Percentiles rank a stretch among this genome's conserved stretches.
phyloP scores from a whole-genome alignment of 2,113 vertebrate genomes.

The Atractosteus spatula region DNA sequence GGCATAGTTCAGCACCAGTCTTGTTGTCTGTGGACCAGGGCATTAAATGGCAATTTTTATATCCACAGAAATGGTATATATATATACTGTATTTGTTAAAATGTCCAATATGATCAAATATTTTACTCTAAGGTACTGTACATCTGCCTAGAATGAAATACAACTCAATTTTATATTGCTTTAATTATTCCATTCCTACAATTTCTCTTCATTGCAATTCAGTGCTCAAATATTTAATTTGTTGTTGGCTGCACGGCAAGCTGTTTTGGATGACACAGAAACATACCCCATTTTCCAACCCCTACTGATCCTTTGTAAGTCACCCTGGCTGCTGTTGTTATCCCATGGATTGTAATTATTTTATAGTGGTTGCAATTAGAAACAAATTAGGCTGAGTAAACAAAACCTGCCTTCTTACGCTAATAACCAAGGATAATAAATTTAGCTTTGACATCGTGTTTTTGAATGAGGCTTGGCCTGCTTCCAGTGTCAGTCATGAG shows the following conservation, averaged over 20 bases:
- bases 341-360: constrained; percentile 96
- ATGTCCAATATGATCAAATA: neutral
- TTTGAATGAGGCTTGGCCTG: constrained; percentile 87
- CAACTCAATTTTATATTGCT: constrained; percentile 4
- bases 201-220: constrained; percentile 11
- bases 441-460: constrained; percentile 84
- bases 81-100: constrained; percentile 2
- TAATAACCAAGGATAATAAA: constrained; percentile 92
- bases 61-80: constrained; percentile 20
- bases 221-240: constrained; percentile 12
- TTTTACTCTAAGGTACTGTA: constrained; percentile 1
- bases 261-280: constrained; percentile 62
- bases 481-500: constrained; percentile 83
- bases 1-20: constrained; percentile 48
- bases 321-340: constrained; percentile 78
- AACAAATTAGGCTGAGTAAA: constrained; percentile 95
- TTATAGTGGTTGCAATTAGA: constrained; percentile 92
- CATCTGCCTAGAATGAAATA: neutral
- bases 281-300: constrained; percentile 76
- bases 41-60: constrained; percentile 27
- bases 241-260: constrained; percentile 13
- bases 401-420: constrained; percentile 91
- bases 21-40: constrained; percentile 37
- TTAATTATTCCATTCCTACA: constrained; percentile 18
- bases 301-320: constrained; percentile 82